Evolutionary conservation across 2,113 vertebrate species (phyloP), one percentile per base, ranked within the genome.

Genomic region (Ramphastos sulfuratus): DNA sequence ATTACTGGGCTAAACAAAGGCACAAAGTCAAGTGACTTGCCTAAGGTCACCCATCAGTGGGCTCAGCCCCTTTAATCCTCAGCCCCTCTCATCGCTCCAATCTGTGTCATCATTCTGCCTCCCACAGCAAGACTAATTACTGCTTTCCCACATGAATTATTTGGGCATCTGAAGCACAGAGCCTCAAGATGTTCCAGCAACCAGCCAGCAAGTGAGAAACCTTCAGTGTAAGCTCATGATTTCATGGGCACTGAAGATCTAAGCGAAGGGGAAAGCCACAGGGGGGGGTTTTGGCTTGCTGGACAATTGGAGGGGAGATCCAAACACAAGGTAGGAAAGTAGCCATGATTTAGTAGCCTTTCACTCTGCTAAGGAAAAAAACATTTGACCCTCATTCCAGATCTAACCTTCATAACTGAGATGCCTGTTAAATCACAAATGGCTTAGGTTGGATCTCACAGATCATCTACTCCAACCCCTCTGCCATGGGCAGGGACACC

Each of bases 11-110:
- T 91, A 63, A 96, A 82, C 24, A 6, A 59, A 86, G 72, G 87
- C 60, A 79, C 56, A 61, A 88, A 91, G 74, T 93, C 83, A 72
- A 78, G 74, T 25, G 85, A 91, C 56, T 80, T 31, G 48, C 33
- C 66, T 76, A 44, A 92, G 70, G 92, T 93, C 89, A 93, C 27
- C 42, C 23, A 1, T 42, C 79, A 56, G 33, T 5, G 6, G 74
- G 88, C 52, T 88, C 59, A 83, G 89, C 58, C 83, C 2, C 39
- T 58, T 91, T 93, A 84, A 79, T 67, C 69, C 55, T 71, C 27
- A 16, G 19, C 54, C 52, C 56, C 44, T 69, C 31, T 69, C 31
- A 8, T 25, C 4, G 4, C 59, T 71, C 89, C 65, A 65, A 82
- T 31, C 73, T 35, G 52, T 69, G 73, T 25, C 77, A 82, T 56